Conservation (phyloP, 2,888 invertebrate species). For the Danaus chrysippus region DNA sequence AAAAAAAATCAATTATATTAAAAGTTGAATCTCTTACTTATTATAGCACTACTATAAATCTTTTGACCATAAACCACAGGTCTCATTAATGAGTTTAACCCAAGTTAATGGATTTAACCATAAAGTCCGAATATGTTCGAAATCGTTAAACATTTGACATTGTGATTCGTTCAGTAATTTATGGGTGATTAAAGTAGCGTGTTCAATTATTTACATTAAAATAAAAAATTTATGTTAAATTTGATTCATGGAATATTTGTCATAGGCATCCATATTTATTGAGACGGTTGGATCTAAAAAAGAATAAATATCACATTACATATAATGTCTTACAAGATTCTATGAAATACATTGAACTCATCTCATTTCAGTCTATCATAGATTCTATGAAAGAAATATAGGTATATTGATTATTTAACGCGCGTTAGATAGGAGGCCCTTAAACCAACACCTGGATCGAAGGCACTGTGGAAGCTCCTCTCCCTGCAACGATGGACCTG, state of each 20-base stretch:
- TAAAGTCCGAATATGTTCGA: conserved; percentile 31
- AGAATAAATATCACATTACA: neutral
- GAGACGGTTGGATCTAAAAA: neutral
- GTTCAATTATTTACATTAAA: conserved; percentile 22
- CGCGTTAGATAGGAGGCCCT: no score
- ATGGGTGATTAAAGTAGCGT: conserved; percentile 23
- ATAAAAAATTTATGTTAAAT: neutral
- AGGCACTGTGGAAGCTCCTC: no score
- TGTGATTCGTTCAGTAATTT: conserved; percentile 30
- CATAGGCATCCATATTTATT: neutral
- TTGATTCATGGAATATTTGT: neutral
- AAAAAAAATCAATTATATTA: conserved; percentile 8
- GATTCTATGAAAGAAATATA: no score
- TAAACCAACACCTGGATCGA: no score
- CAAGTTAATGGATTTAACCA: conserved; percentile 7
- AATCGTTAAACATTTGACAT: conserved; percentile 36
- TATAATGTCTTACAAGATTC: no score
- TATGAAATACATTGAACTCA: no score
- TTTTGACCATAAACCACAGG: conserved; percentile 4
- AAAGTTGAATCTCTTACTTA: conserved; percentile 2
- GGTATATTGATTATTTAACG: no score
- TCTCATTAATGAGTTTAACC: conserved; percentile 8
- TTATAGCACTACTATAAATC: conserved; percentile 6
- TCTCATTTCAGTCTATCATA: no score
- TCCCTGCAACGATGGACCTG: no score